Conservation (phyloP, 2,888 invertebrate genomes). For the Drosophila recens region DNA sequence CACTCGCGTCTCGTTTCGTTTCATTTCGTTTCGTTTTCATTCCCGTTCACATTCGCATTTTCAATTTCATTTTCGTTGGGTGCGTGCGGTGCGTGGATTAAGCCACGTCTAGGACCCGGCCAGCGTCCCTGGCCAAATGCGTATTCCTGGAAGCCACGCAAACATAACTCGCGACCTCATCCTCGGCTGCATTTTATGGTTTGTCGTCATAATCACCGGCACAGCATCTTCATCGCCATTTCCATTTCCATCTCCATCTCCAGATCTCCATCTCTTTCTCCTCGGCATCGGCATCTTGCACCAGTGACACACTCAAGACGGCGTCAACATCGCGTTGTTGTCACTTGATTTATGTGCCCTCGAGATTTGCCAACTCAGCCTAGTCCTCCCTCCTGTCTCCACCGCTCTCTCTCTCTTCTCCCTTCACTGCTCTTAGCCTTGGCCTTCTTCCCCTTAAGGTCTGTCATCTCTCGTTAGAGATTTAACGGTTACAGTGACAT, state of each 20-base stretch:
- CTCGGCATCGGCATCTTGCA: constrained; percentile 18
- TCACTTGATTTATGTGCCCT: constrained; percentile 66
- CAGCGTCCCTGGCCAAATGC: constrained; percentile 26
- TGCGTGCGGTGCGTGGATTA: constrained; percentile 69
- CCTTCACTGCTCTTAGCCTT: neutral
- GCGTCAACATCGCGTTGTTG: constrained; percentile 38
- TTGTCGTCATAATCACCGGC: constrained; percentile 77
- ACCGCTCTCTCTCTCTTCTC: too few relatives aligned
- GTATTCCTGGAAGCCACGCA: constrained; percentile 66
- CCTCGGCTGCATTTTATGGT: constrained; percentile 72
- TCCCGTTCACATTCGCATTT: constrained; percentile 8
- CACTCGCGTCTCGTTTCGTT: constrained; percentile 33
- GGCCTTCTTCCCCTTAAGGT: neutral
- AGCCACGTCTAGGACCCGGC: constrained; percentile 59
- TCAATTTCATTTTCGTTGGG: constrained; percentile 22
- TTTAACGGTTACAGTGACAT: neutral
- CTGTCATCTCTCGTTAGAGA: neutral
- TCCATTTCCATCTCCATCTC: neutral
- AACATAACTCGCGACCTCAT: constrained; percentile 58
- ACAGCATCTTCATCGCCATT: constrained; percentile 54
- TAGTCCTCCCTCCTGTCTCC: neutral
- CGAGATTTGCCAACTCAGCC: neutral
- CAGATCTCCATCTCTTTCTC: neutral
- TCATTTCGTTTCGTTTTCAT: constrained; percentile 35
- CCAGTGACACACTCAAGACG: constrained; percentile 67